phyloP scores from a whole-genome alignment of 2,888 invertebrate genomes.

The Orgyia antiqua region DNA sequence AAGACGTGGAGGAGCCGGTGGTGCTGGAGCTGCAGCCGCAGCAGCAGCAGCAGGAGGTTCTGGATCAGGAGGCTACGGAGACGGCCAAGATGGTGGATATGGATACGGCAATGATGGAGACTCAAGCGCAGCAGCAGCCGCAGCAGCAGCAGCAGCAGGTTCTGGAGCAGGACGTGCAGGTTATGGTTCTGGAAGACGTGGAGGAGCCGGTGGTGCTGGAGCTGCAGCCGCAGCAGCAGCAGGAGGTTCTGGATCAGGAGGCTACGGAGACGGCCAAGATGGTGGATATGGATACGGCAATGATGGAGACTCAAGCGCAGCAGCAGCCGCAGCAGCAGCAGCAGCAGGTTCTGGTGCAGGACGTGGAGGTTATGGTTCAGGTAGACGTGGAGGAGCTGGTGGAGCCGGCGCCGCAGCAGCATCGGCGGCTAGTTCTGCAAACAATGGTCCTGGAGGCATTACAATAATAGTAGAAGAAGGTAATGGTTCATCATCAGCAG shows the following conservation, averaged over 20 bases:
- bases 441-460: neutral
- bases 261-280: neutral
- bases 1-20: neutral
- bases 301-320: neutral
- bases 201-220: neutral
- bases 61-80: neutral
- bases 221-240: neutral
- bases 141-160: neutral
- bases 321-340: neutral
- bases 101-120: neutral
- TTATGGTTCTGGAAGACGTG: neutral
- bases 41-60: neutral
- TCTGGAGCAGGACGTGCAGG: slow-evolving; percentile 2
- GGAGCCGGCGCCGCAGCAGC: neutral
- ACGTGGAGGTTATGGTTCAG: neutral
- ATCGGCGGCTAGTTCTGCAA: neutral
- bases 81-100: neutral
- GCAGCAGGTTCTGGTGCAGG: neutral
- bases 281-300: neutral
- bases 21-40: neutral
- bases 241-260: neutral
- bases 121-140: neutral
- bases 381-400: neutral
- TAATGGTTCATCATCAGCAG: neutral
- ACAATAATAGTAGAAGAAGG: neutral